Conservation (phyloP, 2,797 vertebrate genomes). For the Sebastes wilsoni region DNA sequence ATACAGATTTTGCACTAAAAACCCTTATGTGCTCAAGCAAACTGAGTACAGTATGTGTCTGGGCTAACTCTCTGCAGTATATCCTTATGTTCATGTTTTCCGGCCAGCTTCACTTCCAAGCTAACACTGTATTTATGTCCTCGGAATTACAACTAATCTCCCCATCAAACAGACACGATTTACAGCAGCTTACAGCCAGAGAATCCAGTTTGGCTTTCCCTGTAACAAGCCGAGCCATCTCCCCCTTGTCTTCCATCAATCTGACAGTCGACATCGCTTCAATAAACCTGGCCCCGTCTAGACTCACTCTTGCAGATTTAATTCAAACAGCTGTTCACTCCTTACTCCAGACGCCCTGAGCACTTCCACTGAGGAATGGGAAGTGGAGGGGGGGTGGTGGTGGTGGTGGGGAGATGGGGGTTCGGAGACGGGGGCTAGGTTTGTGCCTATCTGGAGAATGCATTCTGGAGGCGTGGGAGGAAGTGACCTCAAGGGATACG, state of each 20-base stretch:
- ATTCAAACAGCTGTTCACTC: slow-evolving; percentile 85
- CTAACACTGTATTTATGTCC: slow-evolving; percentile 69
- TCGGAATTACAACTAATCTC: slow-evolving; percentile 75
- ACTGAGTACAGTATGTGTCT: neutral
- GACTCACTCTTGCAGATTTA: slow-evolving; percentile 81
- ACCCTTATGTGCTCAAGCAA: neutral
- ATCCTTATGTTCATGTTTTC: slow-evolving; percentile 38
- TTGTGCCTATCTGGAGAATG: slow-evolving; percentile 27
- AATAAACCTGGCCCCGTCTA: slow-evolving; percentile 81
- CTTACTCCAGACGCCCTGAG: slow-evolving; percentile 64
- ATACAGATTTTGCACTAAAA: neutral
- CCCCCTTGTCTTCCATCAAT: slow-evolving; percentile 81
- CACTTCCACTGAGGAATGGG: slow-evolving; percentile 64
- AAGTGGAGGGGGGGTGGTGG: neutral
- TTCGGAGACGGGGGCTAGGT: neutral
- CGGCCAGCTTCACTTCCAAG: slow-evolving; percentile 49
- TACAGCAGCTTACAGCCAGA: slow-evolving; percentile 70
- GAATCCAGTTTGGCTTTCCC: slow-evolving; percentile 69
- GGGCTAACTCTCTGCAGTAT: slow-evolving; percentile 17
- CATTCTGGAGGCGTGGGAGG: slow-evolving; percentile 41
- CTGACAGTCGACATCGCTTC: slow-evolving; percentile 82
- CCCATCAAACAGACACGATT: slow-evolving; percentile 75
- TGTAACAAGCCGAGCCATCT: slow-evolving; percentile 70
- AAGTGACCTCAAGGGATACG: slow-evolving; percentile 57
- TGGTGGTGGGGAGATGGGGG: neutral